Evolutionary conservation across 2,797 vertebrate genomes (phyloP).

Genomic region (Austrolebias charrua): DNA sequence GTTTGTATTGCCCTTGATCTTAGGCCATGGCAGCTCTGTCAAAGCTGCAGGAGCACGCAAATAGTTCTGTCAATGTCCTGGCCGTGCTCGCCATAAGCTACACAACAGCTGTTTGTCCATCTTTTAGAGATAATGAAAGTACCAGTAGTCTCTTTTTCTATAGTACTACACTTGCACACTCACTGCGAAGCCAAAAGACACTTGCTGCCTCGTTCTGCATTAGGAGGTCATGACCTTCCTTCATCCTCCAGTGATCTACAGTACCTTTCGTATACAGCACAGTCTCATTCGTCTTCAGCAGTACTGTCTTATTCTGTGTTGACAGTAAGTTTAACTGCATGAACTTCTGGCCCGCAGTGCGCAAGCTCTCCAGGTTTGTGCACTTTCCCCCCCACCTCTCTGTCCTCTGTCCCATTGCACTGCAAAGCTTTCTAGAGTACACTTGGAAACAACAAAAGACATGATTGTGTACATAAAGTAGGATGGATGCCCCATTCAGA

Average conservation of each 20-base stretch:
- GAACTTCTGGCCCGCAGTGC: constrained; percentile 19
- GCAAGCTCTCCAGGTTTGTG: constrained; percentile 39
- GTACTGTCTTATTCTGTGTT: constrained; percentile 42
- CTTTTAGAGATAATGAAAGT: constrained; percentile 22
- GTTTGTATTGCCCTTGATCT: constrained; percentile 47
- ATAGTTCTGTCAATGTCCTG: constrained; percentile 46
- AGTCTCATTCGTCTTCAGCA: constrained; percentile 55
- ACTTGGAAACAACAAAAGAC: constrained; percentile 46
- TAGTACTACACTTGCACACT: constrained; percentile 9
- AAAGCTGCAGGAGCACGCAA: constrained; percentile 17
- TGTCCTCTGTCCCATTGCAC: constrained; percentile 21
- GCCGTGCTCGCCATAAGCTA: constrained; percentile 43
- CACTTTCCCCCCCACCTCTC: constrained; percentile 18
- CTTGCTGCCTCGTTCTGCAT: constrained; percentile 55
- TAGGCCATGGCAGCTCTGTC: constrained; percentile 38
- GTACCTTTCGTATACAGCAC: constrained; percentile 41
- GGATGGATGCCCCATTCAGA: constrained; percentile 64
- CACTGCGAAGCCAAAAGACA: constrained; percentile 38
- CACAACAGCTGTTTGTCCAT: constrained; percentile 58
- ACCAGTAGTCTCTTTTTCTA: constrained; percentile 8
- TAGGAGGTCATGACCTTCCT: constrained; percentile 48
- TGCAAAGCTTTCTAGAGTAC: constrained; percentile 41
- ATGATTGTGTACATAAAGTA: constrained; percentile 62
- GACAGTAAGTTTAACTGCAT: constrained; percentile 49
- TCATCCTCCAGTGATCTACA: constrained; percentile 51